phyloP scores from a whole-genome alignment of 2,888 invertebrate species.

The Drosophila falleni region DNA sequence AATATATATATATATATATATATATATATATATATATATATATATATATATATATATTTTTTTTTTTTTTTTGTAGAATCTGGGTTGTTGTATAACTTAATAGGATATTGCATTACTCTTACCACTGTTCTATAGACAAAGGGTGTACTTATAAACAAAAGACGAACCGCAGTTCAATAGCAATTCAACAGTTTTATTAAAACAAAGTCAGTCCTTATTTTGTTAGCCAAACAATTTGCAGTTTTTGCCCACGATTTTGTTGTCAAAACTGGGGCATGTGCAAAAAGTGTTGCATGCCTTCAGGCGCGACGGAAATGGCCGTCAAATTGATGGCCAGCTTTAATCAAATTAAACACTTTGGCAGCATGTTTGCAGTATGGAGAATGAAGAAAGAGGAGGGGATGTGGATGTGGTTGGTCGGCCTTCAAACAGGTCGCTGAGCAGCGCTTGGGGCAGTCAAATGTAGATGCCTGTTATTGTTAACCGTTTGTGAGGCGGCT shows the following conservation, averaged over 20 bases:
- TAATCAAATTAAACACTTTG: conserved; percentile 66
- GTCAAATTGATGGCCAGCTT: conserved; percentile 56
- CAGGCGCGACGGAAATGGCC: conserved; percentile 41
- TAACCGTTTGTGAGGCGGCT: conserved; percentile 10
- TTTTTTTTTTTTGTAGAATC: too few species aligned
- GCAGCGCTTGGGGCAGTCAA: conserved; percentile 6
- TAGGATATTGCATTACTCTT: too few species aligned
- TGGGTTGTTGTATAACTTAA: too few species aligned
- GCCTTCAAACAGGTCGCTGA: conserved; percentile 8
- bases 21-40: too few species aligned
- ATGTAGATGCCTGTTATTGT: conserved; percentile 4
- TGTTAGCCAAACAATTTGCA: neutral
- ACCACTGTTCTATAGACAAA: too few species aligned
- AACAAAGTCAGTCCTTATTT: neutral
- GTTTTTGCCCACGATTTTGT: neutral
- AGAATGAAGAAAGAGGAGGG: conserved; percentile 1
- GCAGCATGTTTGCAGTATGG: conserved; percentile 30
- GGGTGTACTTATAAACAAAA: too few species aligned
- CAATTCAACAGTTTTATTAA: neutral
- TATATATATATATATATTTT: too few species aligned
- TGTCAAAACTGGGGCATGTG: conserved; percentile 17
- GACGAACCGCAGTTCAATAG: too few species aligned
- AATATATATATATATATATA: too few species aligned
- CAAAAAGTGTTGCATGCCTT: conserved; percentile 52
- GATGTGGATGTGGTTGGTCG: neutral